phyloP scores from a whole-genome alignment of 2,888 invertebrate species.

The Apodemia hepburni region DNA sequence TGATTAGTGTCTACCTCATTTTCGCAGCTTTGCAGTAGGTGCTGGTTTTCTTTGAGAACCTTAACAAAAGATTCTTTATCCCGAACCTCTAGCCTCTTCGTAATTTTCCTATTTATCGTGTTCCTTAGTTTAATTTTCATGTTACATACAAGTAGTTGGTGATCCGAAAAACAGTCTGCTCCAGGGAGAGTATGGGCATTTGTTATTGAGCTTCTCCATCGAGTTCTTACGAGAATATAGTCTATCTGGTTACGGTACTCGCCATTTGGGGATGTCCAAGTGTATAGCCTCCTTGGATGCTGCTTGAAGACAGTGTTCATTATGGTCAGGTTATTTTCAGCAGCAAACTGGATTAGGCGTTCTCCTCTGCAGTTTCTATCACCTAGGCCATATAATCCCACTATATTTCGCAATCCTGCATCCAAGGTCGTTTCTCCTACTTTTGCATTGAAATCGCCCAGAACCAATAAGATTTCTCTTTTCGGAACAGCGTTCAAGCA shows the following conservation, averaged over 20 bases:
- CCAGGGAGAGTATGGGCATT: background rate
- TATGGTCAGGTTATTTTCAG: background rate
- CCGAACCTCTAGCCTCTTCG: too few relatives aligned
- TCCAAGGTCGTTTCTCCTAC: background rate
- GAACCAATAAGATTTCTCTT: background rate
- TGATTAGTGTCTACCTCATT: too few relatives aligned
- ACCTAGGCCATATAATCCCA: background rate
- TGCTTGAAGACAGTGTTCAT: background rate
- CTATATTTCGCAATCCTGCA: background rate
- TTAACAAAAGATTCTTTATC: too few relatives aligned
- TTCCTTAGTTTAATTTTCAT: background rate
- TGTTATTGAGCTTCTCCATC: background rate
- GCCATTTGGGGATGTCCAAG: background rate
- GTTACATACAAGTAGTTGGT: slow-evolving; percentile 1
- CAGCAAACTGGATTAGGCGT: background rate
- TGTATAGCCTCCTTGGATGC: background rate
- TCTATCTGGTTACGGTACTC: background rate
- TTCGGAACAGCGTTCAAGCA: background rate
- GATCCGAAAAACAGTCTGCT: background rate
- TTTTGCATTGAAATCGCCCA: background rate
- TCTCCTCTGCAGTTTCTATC: slow-evolving; percentile 3
- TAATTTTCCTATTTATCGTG: too few relatives aligned
- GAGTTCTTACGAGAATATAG: background rate
- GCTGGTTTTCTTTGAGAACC: too few relatives aligned
- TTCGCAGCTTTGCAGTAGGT: too few relatives aligned